phyloP scores from a whole-genome alignment of 2,888 invertebrate species.

The Gymnoscelis rufifasciata region DNA sequence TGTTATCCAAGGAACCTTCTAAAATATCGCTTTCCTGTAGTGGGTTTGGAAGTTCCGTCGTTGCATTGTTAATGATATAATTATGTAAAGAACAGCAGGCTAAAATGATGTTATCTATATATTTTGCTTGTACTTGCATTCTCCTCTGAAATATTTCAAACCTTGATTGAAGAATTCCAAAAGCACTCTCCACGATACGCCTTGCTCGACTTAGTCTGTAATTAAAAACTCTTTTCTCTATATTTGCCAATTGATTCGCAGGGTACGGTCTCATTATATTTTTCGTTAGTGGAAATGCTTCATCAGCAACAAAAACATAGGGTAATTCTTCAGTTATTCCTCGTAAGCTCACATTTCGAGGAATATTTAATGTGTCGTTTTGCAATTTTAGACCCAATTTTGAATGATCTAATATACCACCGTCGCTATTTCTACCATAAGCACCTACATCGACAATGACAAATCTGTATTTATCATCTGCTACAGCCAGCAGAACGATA shows the following conservation, averaged over 20 bases:
- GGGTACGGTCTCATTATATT: conserved; percentile 1
- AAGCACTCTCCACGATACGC: conserved; percentile 11
- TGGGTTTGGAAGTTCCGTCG: too few species aligned
- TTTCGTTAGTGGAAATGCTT: neutral
- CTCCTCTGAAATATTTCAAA: conserved; percentile 11
- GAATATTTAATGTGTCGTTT: neutral
- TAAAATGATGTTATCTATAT: neutral
- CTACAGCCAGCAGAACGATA: conserved; percentile 28
- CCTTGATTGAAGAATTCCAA: conserved; percentile 6
- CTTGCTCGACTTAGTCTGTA: conserved; percentile 4
- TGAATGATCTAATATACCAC: too few species aligned
- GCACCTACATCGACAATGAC: conserved; percentile 27
- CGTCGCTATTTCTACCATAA: conserved; percentile 31
- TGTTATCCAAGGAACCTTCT: too few species aligned
- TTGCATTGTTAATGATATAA: too few species aligned
- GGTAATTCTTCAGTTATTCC: neutral
- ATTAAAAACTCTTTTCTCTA: conserved; percentile 1
- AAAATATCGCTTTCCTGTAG: too few species aligned
- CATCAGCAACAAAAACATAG: neutral
- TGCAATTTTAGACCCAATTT: too few species aligned
- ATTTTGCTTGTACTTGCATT: neutral
- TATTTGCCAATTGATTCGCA: neutral
- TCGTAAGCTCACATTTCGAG: neutral
- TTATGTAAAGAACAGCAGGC: neutral
- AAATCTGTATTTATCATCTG: conserved; percentile 29